A percentile compares a stretch with the other conserved stretches of the same genome.
Evolutionary conservation across 2,797 vertebrate species (phyloP).

Genomic region (Austrolebias charrua): DNA sequence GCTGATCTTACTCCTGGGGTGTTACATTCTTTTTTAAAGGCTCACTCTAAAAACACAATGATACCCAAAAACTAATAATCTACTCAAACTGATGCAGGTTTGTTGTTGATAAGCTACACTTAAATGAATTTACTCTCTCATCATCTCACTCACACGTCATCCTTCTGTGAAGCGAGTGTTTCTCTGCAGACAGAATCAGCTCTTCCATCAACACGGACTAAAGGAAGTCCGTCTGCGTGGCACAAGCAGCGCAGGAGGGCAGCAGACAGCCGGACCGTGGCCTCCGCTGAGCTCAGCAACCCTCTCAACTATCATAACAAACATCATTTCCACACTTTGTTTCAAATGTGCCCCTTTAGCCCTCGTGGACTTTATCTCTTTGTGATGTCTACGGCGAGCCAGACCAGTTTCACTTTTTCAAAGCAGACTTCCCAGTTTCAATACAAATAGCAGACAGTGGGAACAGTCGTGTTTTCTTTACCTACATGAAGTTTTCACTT

Average conservation of each 20-base stretch:
- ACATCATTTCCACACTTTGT: constrained; percentile 31
- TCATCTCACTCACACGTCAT: constrained; percentile 21
- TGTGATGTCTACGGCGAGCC: constrained; percentile 23
- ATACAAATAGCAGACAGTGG: no score
- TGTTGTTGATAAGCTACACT: no score
- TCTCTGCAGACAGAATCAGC: constrained; percentile 21
- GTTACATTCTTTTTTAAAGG: no score
- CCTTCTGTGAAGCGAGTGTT: constrained; percentile 7
- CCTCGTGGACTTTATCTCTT: constrained; percentile 32
- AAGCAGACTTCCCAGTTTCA: constrained; percentile 15
- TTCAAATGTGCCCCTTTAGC: background rate
- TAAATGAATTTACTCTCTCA: background rate
- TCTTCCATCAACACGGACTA: constrained; percentile 44
- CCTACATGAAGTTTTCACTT: constrained; percentile 80
- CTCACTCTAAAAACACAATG: no score
- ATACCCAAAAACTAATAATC: no score
- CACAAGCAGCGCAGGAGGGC: constrained; percentile 58
- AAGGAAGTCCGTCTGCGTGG: constrained; percentile 40
- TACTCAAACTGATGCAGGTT: no score
- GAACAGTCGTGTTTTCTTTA: constrained; percentile 87
- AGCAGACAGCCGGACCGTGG: constrained; percentile 53
- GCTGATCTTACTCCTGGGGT: background rate
- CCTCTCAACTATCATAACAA: constrained; percentile 26
- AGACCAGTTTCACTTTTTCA: constrained; percentile 11
- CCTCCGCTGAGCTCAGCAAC: constrained; percentile 47